Conservation (phyloP, 2,797 vertebrate species). For the Coranthus polyacanthus region DNA sequence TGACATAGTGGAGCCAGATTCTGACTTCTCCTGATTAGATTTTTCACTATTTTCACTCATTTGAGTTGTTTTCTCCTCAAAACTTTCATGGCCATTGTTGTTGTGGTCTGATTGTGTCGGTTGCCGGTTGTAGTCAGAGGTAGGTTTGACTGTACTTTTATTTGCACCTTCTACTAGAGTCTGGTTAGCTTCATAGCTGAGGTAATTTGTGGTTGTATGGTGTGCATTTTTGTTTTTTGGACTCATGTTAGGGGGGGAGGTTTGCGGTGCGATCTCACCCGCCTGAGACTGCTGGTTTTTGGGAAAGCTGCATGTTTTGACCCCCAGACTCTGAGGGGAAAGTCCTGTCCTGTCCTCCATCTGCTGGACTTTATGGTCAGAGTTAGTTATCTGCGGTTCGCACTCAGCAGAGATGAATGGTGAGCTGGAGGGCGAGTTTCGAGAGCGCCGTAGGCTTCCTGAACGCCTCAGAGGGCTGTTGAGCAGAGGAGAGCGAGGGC, state of each 20-base stretch:
- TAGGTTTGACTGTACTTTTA: constrained; percentile 19
- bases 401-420: constrained; percentile 74
- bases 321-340: constrained; percentile 1
- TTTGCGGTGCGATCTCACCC: background rate
- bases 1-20: constrained; percentile 23
- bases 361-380: no score
- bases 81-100: constrained; percentile 14
- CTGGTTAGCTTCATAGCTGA: constrained; percentile 2
- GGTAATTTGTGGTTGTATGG: constrained; percentile 36
- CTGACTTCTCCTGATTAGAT: background rate
- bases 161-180: background rate
- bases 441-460: constrained; percentile 84
- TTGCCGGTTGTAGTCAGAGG: constrained; percentile 56
- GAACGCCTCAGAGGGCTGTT: constrained; percentile 79
- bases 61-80: background rate
- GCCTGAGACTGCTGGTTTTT: constrained; percentile 26
- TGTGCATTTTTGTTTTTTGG: background rate
- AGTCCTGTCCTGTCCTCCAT: background rate
- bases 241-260: no score
- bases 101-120: constrained; percentile 40
- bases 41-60: background rate
- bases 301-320: background rate
- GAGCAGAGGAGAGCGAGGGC: constrained; percentile 32
- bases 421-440: constrained; percentile 67
- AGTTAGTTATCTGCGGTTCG: constrained; percentile 52